Evolutionary conservation across 2,888 invertebrate species (phyloP), one percentile per base, ranked within the genome.

Genomic region (Amphimallon solstitiale): DNA sequence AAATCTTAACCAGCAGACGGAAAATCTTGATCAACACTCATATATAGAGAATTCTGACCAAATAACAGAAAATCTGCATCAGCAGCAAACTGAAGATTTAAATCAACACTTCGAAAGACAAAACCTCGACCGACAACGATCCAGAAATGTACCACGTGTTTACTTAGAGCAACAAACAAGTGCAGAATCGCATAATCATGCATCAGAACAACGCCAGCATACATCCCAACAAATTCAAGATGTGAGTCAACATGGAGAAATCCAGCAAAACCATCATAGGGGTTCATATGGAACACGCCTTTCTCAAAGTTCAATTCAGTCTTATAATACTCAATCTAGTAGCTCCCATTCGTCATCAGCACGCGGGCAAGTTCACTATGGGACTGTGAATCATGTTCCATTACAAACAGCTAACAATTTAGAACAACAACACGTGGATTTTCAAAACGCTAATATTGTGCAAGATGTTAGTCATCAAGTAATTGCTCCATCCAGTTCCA

Each of bases 21-120:
- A 19, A 21, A 15, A 15, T 38, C 15, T 10, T 12, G 38, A 56
- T 15, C 71, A 76, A 71, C 64, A 59, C 54, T 7, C 64, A 29
- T n/a, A 49, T 17, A 61, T n/a, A 40, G 40, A 14, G 15, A 34
- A 17, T 23, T 23, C 23, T 29, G 29, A 43, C 67, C 34, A 65
- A 38, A 23, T 66, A 71, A 66, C 51, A 19, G 35, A 75, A 68
- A 59, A 69, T 68, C 68, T 63, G 65, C 75, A 23, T 63, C 69
- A 35, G 70, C 75, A 46, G 48, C 65, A 71, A 65, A 62, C 59
- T 46, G 21, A 56, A 19, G 7, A 38, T 12, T n/a, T 19, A 1
- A 38, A 17, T 7, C 40, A 38, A 7, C 23, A 38, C 10, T 12
- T 10, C 10, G 37, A 14, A 15, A 2, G 0, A 12, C 9, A 17